These are phyloP conservation scores for Manis pentadactyla DNA, from an alignment of 2,797 vertebrate genomes.

Conservation along the genomic window DNA sequence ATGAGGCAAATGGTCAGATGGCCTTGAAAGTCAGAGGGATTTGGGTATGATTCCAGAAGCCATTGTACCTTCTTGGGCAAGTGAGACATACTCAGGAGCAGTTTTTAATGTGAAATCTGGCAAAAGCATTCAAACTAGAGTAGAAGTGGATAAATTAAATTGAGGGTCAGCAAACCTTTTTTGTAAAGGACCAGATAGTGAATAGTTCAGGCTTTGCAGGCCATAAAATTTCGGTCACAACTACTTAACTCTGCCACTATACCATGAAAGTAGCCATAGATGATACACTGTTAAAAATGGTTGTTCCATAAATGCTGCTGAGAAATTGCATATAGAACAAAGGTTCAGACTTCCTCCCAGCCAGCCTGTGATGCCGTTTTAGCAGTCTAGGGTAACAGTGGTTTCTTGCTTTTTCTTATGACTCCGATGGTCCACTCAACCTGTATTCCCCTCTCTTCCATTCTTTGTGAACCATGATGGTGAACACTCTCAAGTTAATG, in stretches of 20 bases:
- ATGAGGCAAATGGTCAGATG: not conserved
- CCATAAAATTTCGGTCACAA: not conserved
- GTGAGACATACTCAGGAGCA: not conserved
- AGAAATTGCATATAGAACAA: accelerated
- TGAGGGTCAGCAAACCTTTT: not conserved
- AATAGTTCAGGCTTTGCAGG: not conserved
- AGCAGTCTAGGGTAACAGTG: not conserved
- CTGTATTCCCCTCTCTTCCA: too few relatives aligned
- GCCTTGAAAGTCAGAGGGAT: not conserved
- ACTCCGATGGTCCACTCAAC: too few relatives aligned
- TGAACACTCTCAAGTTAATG: not conserved
- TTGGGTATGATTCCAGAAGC: not conserved
- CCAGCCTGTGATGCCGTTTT: not conserved
- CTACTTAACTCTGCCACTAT: not conserved
- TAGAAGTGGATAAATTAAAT: not conserved
- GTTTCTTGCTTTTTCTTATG: not conserved
- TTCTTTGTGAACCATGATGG: not conserved
- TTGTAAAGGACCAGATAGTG: not conserved
- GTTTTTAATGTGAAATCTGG: not conserved
- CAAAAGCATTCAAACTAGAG: not conserved
- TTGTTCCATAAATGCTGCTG: not conserved
- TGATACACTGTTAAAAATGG: not conserved
- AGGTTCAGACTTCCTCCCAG: not conserved
- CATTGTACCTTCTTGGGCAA: not conserved
- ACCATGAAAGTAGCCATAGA: not conserved